Evolutionary conservation across 2,113 vertebrate species (phyloP).

Genomic region (cattle (Bos taurus)): ARS-UCD2.0 NC_037350.1:39381001-39381500

Average conservation of each 20-base stretch:
- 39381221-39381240: background rate
- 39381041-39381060: background rate
- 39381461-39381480: background rate
- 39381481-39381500: background rate
- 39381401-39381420: background rate
- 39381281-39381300: background rate
- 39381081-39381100: background rate
- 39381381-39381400: background rate
- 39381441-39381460: background rate
- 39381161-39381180: background rate
- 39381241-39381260: background rate
- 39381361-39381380: background rate
- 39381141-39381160: background rate
- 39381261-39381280: background rate
- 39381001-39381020: background rate
- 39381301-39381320: background rate
- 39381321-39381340: background rate
- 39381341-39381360: background rate
- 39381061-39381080: background rate
- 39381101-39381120: background rate
- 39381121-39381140: background rate
- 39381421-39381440: background rate
- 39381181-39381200: background rate
- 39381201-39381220: background rate
- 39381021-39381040: background rate